A percentile compares a stretch with the other conserved stretches of the same genome.
Evolutionary conservation across 2,113 vertebrate species (phyloP).

Genomic region (Lota lota): DNA sequence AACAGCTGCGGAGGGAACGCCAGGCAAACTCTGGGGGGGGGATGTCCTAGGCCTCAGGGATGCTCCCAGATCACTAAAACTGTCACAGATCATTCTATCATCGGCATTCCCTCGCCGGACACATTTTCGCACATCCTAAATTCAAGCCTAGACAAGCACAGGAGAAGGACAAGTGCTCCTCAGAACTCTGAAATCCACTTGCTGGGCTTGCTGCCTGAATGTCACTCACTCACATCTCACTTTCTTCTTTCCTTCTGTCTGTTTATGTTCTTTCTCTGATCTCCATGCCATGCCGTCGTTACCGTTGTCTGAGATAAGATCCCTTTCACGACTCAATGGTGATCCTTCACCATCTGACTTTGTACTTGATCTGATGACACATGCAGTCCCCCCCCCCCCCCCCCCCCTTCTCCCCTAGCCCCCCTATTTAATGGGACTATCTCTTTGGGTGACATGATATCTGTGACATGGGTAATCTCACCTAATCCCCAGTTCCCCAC

Average conservation of each 20-base stretch:
- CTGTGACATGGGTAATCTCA: constrained; percentile 27
- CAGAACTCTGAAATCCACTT: neutral
- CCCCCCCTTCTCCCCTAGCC: too few species aligned
- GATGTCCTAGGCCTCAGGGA: constrained; percentile 44
- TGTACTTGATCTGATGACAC: constrained; percentile 2
- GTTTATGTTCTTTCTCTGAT: too few species aligned
- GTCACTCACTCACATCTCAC: neutral
- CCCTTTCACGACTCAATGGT: constrained; percentile 6
- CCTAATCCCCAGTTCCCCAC: constrained; percentile 16
- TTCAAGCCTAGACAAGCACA: constrained; percentile 40
- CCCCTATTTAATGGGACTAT: constrained; percentile 16
- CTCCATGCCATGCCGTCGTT: too few species aligned
- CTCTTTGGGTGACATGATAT: constrained; percentile 18
- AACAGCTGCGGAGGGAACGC: constrained; percentile 59
- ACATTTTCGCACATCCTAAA: constrained; percentile 61
- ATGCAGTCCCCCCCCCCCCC: too few species aligned
- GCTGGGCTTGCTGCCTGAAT: neutral
- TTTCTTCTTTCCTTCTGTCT: too few species aligned
- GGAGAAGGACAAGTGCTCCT: neutral
- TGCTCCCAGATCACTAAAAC: constrained; percentile 60
- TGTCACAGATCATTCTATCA: constrained; percentile 64
- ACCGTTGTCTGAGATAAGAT: too few species aligned
- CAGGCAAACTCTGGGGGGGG: constrained; percentile 24
- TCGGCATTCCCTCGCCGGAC: constrained; percentile 38
- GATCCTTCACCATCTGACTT: constrained; percentile 1